Evolutionary conservation across 2,797 vertebrate genomes (phyloP).

Genomic region (Squalus acanthias): DNA sequence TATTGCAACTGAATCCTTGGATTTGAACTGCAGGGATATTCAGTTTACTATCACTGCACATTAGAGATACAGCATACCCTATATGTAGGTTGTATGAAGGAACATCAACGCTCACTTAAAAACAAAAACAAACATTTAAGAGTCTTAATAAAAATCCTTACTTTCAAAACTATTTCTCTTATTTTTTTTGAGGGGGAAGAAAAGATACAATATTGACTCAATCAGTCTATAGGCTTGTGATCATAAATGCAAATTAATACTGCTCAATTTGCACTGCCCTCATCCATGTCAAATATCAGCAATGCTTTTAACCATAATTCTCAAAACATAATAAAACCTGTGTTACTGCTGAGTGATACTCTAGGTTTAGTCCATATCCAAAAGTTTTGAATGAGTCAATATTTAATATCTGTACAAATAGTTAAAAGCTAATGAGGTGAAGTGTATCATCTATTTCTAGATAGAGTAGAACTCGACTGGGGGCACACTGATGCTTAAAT

Average conservation of each 20-base stretch:
- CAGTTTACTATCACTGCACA: background rate
- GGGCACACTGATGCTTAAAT: background rate
- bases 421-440: background rate
- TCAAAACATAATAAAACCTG: background rate
- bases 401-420: background rate
- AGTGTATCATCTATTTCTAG: background rate
- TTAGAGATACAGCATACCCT: background rate
- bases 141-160: background rate
- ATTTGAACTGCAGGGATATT: background rate
- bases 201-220: background rate
- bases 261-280: background rate
- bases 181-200: background rate
- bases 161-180: background rate
- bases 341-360: background rate
- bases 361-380: background rate
- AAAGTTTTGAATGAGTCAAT: background rate
- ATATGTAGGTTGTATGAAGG: background rate
- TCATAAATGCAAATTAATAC: conserved; percentile 3
- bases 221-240: background rate
- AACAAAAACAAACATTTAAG: background rate
- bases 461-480: background rate
- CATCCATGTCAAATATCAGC: background rate
- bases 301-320: background rate
- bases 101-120: background rate
- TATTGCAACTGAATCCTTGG: background rate